Evolutionary conservation across 2,888 invertebrate species (phyloP).

Genomic region (Quadroppia sp.): DNA sequence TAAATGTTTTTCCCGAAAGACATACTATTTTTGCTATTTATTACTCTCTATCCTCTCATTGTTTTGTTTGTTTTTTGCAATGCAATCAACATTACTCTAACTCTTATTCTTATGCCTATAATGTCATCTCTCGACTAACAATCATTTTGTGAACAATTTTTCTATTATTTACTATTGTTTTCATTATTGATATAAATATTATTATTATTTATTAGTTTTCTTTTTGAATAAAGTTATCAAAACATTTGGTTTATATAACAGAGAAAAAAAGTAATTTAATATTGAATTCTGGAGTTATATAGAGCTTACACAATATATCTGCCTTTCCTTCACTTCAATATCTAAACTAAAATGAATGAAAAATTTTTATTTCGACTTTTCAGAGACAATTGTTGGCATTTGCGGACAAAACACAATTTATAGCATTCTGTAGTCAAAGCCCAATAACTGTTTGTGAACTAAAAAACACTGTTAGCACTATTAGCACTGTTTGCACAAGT

Average conservation of each 20-base stretch:
- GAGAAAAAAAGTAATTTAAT: background rate
- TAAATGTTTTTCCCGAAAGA: conserved; percentile 20
- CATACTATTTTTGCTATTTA: background rate
- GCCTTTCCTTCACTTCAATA: background rate
- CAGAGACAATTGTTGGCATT: background rate
- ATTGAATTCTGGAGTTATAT: background rate
- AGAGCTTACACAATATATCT: background rate
- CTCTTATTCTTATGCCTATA: background rate
- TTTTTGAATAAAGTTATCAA: conserved; percentile 20
- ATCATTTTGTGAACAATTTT: conserved; percentile 2
- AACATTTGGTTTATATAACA: background rate
- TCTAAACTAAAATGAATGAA: background rate
- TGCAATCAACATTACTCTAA: background rate
- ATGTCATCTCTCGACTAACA: background rate
- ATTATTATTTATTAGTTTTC: conserved; percentile 22
- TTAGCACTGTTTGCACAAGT: background rate
- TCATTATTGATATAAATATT: conserved; percentile 8
- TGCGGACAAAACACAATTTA: background rate
- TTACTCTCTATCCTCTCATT: conserved; percentile 6
- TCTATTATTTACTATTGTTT: background rate
- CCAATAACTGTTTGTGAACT: no score
- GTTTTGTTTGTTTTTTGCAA: conserved; percentile 25
- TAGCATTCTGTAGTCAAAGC: background rate
- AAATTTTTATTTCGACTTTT: background rate
- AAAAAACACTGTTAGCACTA: background rate